A percentile compares a stretch with the other conserved stretches of the same genome.
phyloP scores from a whole-genome alignment of 2,113 vertebrate species.

The Halcyon senegalensis region DNA sequence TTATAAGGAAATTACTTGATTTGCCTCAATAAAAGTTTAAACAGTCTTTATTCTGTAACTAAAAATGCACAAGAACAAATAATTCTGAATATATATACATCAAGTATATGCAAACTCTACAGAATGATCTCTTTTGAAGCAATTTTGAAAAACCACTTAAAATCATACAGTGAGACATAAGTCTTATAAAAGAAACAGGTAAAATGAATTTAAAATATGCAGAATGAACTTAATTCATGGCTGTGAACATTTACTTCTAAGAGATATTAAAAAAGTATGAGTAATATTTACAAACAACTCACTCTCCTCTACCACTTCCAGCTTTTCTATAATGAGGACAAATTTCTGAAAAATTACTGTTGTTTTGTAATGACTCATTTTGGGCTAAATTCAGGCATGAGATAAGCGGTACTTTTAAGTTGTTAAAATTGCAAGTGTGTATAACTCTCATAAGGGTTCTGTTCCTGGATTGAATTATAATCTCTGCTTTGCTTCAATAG shows the following conservation, averaged over 20 bases:
- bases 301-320: background rate
- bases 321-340: background rate
- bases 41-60: background rate
- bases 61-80: background rate
- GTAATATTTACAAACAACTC: background rate
- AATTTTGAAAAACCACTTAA: background rate
- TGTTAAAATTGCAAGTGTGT: background rate
- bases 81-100: background rate
- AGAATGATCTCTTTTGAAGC: background rate
- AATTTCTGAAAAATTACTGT: background rate
- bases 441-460: background rate
- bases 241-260: background rate
- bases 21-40: slow-evolving; percentile 17
- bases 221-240: background rate
- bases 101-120: background rate
- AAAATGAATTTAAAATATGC: background rate
- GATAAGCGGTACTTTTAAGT: background rate
- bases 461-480: background rate
- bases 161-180: background rate
- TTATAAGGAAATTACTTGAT: background rate
- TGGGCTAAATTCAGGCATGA: background rate
- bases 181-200: background rate
- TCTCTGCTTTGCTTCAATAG: background rate
- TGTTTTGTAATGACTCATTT: background rate
- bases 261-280: background rate